Evolutionary conservation across 2,113 vertebrate species (phyloP), one percentile per base, ranked within the genome.

Genomic region (Mormoops blainvillei): DNA sequence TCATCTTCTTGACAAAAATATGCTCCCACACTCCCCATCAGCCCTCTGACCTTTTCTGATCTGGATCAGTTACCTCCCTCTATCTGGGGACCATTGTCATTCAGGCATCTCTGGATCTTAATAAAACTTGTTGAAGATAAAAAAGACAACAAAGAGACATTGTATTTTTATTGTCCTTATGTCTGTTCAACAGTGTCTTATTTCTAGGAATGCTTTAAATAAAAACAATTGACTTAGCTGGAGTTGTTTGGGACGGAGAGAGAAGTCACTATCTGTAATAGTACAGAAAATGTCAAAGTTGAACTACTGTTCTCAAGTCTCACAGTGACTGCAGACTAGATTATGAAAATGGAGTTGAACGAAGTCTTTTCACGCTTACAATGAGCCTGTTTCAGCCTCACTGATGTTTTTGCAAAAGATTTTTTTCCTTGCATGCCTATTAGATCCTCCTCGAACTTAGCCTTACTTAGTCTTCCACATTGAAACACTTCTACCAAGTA

Each of bases 221-320:
- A 86, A 83, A 87, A 86, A 90, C 90, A 81, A 82, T 19, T 12
- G 81, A 54, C 41, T 48, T 92, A 73, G 61, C 61, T 85, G 63
- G 36, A 52, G 22, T 77, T 93, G 61, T 74, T 83, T 94, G 65
- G 78, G 48, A 50, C 24, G 24, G 81, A 87, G 63, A 74, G 78
- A 87, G 68, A 54, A 41, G 54, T 71, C 38, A 56, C 82, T 91
- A 26, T 83, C 67, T 88, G 8, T 52, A 65, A 52, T 0, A 68
- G 94, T 33, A 31, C 36, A 85, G 80, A 41, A 97, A 97, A 96
- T 91, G 96, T 94, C 96, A 96, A 74, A 95, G 89, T 94, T 73
- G 61, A 96, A 92, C 68, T 56, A 52, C 70, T 50, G 33, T 81
- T 93, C 81, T 94, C n/a, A 36, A 84, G 61, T 85, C 82, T 83